These are phyloP conservation scores for Morpho achilles DNA, from an alignment of 2,888 invertebrate genomes.

Conservation along the genomic window DNA sequence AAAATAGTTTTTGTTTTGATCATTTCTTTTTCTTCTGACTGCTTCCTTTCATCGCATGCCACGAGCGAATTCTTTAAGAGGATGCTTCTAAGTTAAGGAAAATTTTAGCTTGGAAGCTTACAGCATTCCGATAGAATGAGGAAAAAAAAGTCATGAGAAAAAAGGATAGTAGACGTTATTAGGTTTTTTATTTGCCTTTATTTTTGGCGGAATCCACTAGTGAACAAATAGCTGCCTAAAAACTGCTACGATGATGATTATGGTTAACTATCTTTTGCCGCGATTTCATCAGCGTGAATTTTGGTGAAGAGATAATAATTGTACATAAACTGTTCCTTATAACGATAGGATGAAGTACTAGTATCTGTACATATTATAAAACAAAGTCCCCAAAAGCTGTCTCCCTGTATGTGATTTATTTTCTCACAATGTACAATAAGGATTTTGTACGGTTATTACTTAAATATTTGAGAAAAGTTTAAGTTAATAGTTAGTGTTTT, in stretches of 20 bases:
- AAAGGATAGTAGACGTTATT: slow-evolving; percentile 1
- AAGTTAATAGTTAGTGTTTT: too few relatives aligned
- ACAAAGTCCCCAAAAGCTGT: too few relatives aligned
- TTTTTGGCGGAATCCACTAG: neutral
- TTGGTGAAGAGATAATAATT: too few relatives aligned
- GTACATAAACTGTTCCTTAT: too few relatives aligned
- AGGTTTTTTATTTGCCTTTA: neutral
- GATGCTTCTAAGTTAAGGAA: neutral
- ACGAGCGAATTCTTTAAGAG: neutral
- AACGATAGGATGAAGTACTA: too few relatives aligned
- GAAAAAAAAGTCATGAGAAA: neutral
- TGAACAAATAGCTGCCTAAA: neutral
- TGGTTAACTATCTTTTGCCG: too few relatives aligned
- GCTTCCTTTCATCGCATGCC: slow-evolving; percentile 1
- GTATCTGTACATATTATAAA: too few relatives aligned
- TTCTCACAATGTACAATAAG: too few relatives aligned
- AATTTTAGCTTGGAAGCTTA: neutral
- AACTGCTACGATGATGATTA: neutral
- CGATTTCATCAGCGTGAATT: too few relatives aligned
- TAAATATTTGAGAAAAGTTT: too few relatives aligned
- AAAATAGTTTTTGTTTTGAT: neutral
- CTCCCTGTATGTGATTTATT: too few relatives aligned
- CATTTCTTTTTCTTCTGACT: slow-evolving; percentile 2
- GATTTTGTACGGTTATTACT: too few relatives aligned
- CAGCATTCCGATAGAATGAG: neutral